A percentile compares a stretch with the other conserved stretches of the same genome.
These are phyloP conservation scores for Balanococcus diminutus DNA, from an alignment of 2,888 invertebrate species.

Conservation along the genomic window DNA sequence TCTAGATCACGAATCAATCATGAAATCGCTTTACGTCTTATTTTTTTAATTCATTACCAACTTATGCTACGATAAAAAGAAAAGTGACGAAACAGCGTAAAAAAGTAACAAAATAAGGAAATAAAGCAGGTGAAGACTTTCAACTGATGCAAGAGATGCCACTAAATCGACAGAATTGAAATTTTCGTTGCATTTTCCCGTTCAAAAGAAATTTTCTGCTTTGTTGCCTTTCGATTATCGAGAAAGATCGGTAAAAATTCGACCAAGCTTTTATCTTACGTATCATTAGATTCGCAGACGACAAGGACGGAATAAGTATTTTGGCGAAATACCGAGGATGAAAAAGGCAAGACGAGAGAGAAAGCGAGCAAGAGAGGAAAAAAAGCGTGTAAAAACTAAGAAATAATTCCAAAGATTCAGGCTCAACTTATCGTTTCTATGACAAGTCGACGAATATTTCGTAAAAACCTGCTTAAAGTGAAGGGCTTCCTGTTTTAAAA, in stretches of 20 bases:
- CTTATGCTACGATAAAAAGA: neutral
- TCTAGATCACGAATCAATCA: no score
- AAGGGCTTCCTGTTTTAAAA: slow-evolving; percentile 30
- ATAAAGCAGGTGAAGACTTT: neutral
- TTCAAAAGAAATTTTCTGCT: neutral
- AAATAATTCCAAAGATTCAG: neutral
- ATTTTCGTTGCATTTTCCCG: neutral
- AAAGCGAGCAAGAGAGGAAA: neutral
- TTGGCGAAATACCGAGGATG: neutral
- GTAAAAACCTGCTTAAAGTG: slow-evolving; percentile 32
- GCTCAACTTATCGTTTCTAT: slow-evolving; percentile 27
- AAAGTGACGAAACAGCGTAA: neutral
- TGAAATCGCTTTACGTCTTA: no score
- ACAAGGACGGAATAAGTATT: neutral
- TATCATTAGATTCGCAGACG: neutral
- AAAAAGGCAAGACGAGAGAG: neutral
- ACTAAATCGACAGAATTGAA: neutral
- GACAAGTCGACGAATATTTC: slow-evolving; percentile 28
- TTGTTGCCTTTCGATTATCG: neutral
- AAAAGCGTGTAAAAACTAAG: slow-evolving; percentile 14
- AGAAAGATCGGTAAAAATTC: neutral
- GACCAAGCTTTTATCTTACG: neutral
- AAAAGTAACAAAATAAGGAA: neutral
- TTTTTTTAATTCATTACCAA: no score
- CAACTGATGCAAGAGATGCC: neutral